phyloP scores from a whole-genome alignment of 2,888 invertebrate genomes.

The Drosophila dives region DNA sequence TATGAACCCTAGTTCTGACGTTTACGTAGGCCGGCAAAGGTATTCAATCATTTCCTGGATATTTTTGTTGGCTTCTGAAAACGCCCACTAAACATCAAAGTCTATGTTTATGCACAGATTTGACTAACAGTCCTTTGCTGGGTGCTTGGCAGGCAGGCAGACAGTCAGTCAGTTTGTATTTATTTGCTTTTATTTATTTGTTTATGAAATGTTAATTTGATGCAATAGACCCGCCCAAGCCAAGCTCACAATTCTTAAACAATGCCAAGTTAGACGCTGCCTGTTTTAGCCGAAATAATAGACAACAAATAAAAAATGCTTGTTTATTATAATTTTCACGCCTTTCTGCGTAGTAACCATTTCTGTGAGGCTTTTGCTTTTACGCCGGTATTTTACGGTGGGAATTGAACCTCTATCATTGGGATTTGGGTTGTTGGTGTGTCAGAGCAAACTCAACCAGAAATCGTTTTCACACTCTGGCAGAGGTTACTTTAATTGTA shows the following conservation, averaged over 20 bases:
- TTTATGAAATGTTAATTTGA: slow-evolving; percentile 59
- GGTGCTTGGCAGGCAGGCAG: background rate
- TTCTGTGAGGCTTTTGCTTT: background rate
- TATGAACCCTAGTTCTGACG: slow-evolving; percentile 10
- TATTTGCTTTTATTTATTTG: slow-evolving; percentile 43
- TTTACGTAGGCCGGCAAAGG: slow-evolving; percentile 9
- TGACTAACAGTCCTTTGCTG: slow-evolving; percentile 28
- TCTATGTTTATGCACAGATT: slow-evolving; percentile 16
- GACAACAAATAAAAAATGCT: slow-evolving; percentile 17
- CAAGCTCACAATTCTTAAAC: slow-evolving; percentile 20
- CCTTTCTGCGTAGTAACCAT: slow-evolving; percentile 58
- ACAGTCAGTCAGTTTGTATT: slow-evolving; percentile 23
- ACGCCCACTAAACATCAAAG: slow-evolving; percentile 35
- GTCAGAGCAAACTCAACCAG: background rate
- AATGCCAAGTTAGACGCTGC: background rate
- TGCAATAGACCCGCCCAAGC: slow-evolving; percentile 27
- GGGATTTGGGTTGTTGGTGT: slow-evolving; percentile 6
- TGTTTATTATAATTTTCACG: slow-evolving; percentile 71
- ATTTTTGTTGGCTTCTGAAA: background rate
- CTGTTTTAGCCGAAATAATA: slow-evolving; percentile 25
- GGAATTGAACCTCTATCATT: slow-evolving; percentile 41
- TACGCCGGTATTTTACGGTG: slow-evolving; percentile 16
- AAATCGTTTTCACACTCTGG: slow-evolving; percentile 18
- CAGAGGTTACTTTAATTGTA: background rate
- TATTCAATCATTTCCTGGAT: slow-evolving; percentile 22